Evolutionary conservation across 2,113 vertebrate species (phyloP), one percentile per base, ranked within the genome.

Genomic region (Dolichallabes microphthalmus): DNA sequence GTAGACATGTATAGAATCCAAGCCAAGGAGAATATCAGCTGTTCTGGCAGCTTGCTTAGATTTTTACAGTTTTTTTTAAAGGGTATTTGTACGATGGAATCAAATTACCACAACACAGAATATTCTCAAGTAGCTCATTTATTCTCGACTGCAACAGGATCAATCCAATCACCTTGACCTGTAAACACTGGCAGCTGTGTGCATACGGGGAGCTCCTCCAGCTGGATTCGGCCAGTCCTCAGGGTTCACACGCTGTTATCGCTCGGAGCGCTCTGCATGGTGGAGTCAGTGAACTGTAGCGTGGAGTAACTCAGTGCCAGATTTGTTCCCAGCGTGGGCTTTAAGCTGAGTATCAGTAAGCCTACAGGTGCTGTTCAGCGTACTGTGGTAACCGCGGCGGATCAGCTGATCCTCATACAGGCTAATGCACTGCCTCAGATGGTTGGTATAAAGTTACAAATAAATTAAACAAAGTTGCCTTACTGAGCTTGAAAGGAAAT

Each of bases 271-370:
- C 81, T 81, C 74, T 84, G 83, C 68, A 74, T 57, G 80, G 76
- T 53, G 66, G 84, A 87, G 81, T 82, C 86, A 83, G 82, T 86
- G 82, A 87, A 82, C 84, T 77, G 50, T 83, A 83, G 84, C 83
- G 27, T 81, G 87, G 82, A 87, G 71, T 78, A 86, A 87, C 66
- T 82, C 82, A n/a, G 81, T 79, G 84, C 86, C 83, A 85, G 86
- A 86, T 82, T 71, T 76, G 22, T 78, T 81, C 90, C 86, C 90
- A 32, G 32, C 25, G 76, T 79, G 80, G 50, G 83, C 52, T 35
- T 85, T 86, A 80, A 88, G 87, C 90, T 83, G 74, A 89, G 88
- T 87, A 86, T 85, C 88, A 90, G 64, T 68, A 39, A 75, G 63
- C 64, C 82, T 85, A 86, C 82, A 87, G 87, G 86, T 86, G 82